A percentile compares a stretch with the other conserved stretches of the same genome.
Conservation (phyloP, 1,140 invertebrate genomes). For the Zaprionus tsacasi region DNA sequence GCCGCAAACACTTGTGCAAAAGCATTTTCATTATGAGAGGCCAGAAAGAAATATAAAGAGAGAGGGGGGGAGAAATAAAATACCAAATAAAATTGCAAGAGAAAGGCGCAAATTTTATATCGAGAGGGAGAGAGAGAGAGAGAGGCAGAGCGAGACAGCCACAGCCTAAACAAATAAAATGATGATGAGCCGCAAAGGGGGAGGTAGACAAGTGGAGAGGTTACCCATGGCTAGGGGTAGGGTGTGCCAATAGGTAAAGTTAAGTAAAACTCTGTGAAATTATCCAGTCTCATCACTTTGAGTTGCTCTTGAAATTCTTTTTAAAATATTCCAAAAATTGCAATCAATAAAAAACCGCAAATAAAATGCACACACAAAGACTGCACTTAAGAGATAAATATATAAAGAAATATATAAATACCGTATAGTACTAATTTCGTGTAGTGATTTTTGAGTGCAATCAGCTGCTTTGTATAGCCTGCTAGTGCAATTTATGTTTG, state of each 20-base stretch:
- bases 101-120: conserved; percentile 62
- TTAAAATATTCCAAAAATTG: background rate
- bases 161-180: conserved; percentile 77
- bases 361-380: background rate
- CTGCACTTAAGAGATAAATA: conserved; percentile 23
- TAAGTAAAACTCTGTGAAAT: background rate
- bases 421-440: background rate
- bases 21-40: conserved; percentile 79
- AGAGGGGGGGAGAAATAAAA: conserved; percentile 3
- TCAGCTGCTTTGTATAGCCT: conserved; percentile 42
- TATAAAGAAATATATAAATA: conserved; percentile 17
- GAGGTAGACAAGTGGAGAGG: no score
- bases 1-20: conserved; percentile 66
- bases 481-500: conserved; percentile 57
- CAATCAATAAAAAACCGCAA: background rate
- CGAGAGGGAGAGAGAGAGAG: conserved; percentile 54
- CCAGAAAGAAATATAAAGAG: conserved; percentile 28
- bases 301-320: conserved; percentile 3
- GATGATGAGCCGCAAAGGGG: conserved; percentile 55
- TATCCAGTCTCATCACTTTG: background rate
- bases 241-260: background rate
- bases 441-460: background rate
- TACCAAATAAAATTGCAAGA: conserved; percentile 54
- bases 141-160: background rate
- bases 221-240: no score